phyloP scores from a whole-genome alignment of 2,113 vertebrate genomes.

The Leptobrachium leishanense region DNA sequence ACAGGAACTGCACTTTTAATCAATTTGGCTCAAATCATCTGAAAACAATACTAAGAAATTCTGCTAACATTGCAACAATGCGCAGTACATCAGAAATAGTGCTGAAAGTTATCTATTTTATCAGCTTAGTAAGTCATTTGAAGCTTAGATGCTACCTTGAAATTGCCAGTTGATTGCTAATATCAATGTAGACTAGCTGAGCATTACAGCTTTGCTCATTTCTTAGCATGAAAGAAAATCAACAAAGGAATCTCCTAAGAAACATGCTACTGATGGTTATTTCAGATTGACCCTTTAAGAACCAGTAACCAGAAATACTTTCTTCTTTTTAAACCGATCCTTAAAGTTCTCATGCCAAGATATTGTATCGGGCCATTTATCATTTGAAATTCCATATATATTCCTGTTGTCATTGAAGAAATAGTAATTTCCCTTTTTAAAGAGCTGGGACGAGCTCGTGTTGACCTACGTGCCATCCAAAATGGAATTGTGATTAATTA shows the following conservation, averaged over 20 bases:
- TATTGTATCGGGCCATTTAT: too few relatives aligned
- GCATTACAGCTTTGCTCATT: background rate
- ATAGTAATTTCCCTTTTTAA: too few relatives aligned
- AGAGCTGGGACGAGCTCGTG: too few relatives aligned
- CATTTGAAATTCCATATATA: too few relatives aligned
- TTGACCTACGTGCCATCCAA: too few relatives aligned
- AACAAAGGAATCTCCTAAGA: background rate
- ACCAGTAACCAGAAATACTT: too few relatives aligned
- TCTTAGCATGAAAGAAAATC: background rate
- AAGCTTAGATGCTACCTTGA: background rate
- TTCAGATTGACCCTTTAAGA: too few relatives aligned
- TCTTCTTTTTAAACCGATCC: too few relatives aligned
- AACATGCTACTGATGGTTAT: too few relatives aligned
- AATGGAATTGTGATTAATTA: too few relatives aligned
- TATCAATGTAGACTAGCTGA: background rate
- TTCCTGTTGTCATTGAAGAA: too few relatives aligned
- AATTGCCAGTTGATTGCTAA: background rate
- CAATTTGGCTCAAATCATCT: conserved; percentile 35
- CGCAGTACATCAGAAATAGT: background rate
- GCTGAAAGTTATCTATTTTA: conserved; percentile 21
- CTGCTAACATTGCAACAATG: conserved; percentile 17
- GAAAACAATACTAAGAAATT: conserved; percentile 22
- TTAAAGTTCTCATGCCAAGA: too few relatives aligned
- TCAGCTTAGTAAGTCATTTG: conserved; percentile 15
- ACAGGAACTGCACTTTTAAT: conserved; percentile 15